Conservation (phyloP, 2,797 vertebrate genomes). For the Acipenser ruthenus region DNA sequence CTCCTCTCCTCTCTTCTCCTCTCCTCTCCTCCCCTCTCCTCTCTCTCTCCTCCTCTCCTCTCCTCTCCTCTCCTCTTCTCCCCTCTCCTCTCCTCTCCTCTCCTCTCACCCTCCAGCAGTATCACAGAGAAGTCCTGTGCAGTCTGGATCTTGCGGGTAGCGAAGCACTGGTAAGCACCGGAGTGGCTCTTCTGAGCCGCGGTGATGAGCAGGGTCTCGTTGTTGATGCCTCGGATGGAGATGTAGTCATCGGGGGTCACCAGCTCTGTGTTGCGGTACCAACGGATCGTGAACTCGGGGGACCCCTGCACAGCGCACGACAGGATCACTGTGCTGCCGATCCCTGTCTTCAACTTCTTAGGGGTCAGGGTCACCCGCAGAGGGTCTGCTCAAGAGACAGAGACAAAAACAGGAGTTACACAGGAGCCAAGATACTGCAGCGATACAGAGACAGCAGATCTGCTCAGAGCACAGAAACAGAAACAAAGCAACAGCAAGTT, state of each 20-base stretch:
- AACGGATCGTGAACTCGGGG: conserved; percentile 80
- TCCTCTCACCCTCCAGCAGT: conserved; percentile 77
- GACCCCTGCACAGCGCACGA: conserved; percentile 88
- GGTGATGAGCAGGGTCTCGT: conserved; percentile 90
- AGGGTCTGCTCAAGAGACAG: conserved; percentile 61
- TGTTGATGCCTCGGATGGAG: conserved; percentile 92
- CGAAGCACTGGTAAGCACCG: conserved; percentile 94
- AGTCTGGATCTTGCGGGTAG: conserved; percentile 83
- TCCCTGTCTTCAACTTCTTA: conserved; percentile 95
- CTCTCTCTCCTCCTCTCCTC: conserved; percentile 45
- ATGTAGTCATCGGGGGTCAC: conserved; percentile 82
- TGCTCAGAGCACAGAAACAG: too few species aligned
- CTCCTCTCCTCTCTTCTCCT: background rate
- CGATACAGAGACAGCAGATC: background rate
- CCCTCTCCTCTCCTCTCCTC: background rate
- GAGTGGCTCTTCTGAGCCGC: conserved; percentile 95
- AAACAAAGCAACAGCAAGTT: too few species aligned
- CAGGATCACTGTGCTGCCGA: conserved; percentile 94
- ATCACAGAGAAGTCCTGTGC: conserved; percentile 96
- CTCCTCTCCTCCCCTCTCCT: background rate
- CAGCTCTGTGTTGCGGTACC: conserved; percentile 93
- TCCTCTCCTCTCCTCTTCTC: background rate
- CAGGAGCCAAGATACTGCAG: background rate
- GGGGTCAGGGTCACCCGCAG: conserved; percentile 90
- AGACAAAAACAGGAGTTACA: background rate